These are phyloP conservation scores for Nothocercus julius DNA, from an alignment of 2,113 vertebrate genomes.

Conservation along the genomic window DNA sequence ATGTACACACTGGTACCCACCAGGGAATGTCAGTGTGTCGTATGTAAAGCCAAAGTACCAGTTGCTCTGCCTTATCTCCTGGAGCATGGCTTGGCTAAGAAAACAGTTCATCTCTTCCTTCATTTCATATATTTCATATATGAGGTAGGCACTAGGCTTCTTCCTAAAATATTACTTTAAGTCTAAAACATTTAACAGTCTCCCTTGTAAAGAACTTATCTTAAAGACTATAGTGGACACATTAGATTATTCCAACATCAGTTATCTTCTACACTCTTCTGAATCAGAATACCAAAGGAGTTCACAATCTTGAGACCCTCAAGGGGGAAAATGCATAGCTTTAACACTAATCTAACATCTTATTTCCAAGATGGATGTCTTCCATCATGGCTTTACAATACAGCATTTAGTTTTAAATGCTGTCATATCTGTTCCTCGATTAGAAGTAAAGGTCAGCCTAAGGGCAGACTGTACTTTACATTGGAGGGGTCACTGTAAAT, in stretches of 20 bases:
- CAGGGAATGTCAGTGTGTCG: background rate
- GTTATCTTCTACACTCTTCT: background rate
- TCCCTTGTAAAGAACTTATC: background rate
- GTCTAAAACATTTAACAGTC: rapidly evolving
- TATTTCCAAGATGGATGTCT: background rate
- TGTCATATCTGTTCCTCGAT: constrained; percentile 47
- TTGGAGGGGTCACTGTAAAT: constrained; percentile 45
- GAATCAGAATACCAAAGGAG: background rate
- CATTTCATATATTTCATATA: background rate
- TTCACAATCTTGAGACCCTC: background rate
- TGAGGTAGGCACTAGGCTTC: background rate
- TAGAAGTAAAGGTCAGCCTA: constrained; percentile 64
- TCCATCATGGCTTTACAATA: background rate
- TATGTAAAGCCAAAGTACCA: background rate
- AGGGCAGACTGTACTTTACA: constrained; percentile 61
- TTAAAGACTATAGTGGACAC: background rate
- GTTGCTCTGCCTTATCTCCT: background rate
- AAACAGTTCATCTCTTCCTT: background rate
- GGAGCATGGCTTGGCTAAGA: rapidly evolving
- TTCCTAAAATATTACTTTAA: background rate
- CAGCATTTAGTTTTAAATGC: constrained; percentile 30
- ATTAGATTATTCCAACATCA: background rate
- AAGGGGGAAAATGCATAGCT: background rate
- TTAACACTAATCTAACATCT: background rate
- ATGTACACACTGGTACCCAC: background rate